A percentile compares a stretch with the other conserved stretches of the same genome.
Evolutionary conservation across 2,113 vertebrate genomes (phyloP).

Genomic region (Mus musculus): DNA sequence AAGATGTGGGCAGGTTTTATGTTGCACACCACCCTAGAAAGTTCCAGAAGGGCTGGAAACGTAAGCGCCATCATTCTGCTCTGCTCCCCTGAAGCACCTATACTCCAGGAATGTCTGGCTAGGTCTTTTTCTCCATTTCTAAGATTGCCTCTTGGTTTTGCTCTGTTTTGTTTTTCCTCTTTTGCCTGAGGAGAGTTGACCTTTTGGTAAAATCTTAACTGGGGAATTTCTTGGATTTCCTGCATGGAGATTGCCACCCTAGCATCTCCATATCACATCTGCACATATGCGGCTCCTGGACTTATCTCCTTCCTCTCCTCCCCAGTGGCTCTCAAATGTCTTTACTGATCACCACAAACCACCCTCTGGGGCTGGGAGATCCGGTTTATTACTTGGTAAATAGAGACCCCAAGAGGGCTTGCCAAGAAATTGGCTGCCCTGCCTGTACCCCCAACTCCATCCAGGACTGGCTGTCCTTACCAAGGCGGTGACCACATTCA

Average conservation of each 20-base stretch:
- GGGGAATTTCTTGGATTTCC: conserved; percentile 40
- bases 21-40: background rate
- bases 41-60: background rate
- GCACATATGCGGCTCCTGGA: accelerated
- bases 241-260: background rate
- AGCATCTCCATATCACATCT: background rate
- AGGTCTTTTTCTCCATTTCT: background rate
- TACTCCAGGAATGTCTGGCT: background rate
- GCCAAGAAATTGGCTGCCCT: background rate
- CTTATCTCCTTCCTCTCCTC: background rate
- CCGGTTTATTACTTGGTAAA: background rate
- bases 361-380: background rate
- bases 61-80: too few species aligned
- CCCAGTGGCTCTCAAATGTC: background rate
- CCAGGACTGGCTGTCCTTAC: background rate
- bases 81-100: background rate
- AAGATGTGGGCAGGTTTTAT: background rate
- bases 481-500: background rate
- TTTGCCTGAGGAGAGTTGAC: background rate
- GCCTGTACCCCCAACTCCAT: background rate
- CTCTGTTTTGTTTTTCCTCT: conserved; percentile 21
- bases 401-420: background rate
- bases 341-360: background rate
- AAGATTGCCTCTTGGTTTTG: background rate
- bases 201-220: conserved; percentile 29